A percentile compares a stretch with the other conserved stretches of the same genome.
Conservation (phyloP, 2,888 invertebrate species). For the Callosobruchus maculatus region DNA sequence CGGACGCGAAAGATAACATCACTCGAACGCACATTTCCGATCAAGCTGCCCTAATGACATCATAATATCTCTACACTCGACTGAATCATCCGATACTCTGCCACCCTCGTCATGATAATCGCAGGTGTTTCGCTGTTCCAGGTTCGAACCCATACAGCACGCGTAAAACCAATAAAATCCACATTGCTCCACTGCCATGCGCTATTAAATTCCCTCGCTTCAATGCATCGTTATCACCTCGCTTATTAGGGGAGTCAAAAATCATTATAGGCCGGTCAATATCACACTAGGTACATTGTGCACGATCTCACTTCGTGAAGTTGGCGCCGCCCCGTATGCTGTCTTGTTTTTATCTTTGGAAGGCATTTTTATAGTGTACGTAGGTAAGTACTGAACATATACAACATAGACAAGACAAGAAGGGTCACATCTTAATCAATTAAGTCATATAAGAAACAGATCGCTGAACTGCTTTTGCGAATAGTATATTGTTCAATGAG, state of each 20-base stretch:
- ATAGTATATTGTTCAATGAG: no score
- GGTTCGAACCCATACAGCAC: background rate
- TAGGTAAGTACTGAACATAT: no score
- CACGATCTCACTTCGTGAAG: no score
- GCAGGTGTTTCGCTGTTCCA: background rate
- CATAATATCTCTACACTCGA: background rate
- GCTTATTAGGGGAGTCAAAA: background rate
- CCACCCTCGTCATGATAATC: conserved; percentile 1
- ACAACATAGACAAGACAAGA: no score
- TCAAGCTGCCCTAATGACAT: background rate
- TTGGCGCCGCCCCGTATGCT: no score
- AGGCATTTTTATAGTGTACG: no score
- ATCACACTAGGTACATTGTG: background rate
- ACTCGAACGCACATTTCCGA: background rate
- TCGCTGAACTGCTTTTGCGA: no score
- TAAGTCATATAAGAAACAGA: no score
- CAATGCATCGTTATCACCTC: background rate
- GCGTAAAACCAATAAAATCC: conserved; percentile 19
- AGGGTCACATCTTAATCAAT: no score
- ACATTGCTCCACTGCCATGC: background rate
- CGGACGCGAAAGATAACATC: background rate
- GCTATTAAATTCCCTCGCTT: background rate
- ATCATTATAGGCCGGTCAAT: background rate
- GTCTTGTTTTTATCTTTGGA: no score
- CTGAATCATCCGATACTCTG: background rate